Evolutionary conservation across 1,140 invertebrate species (phyloP), one percentile per base, ranked within the genome.

Genomic region (Carposina sasakii): DNA sequence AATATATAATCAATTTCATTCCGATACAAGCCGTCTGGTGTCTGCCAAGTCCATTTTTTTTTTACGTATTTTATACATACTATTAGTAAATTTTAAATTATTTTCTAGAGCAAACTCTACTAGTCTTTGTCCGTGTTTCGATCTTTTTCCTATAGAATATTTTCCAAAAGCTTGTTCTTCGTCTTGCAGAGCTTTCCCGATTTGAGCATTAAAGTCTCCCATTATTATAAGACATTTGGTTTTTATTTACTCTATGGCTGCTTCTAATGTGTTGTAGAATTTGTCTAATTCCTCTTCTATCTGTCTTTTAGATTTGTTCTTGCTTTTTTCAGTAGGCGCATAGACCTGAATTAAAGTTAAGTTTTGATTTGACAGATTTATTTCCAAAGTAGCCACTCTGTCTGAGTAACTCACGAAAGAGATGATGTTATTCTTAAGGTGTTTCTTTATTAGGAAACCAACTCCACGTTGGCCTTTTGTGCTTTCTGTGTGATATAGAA

Each of bases 131-230:
- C 54, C 60, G 17, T 64, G 63, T 8, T 61, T 31, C n/a, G 55
- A 63, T 24, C 62, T 54, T 48, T 54, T 61, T 13, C 55, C 57
- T 20, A 22, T 55, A 34, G 45, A 47, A 20, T 56, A 54, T 12
- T 30, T 43, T 47, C 57, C 60, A 30, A 66, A 13, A 26, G 66
- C 43, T 28, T 54, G 42, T 2, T 57, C 56, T 58, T 59, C 63
- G 5, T 43, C 20, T 13, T 21, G 48, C 24, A 12, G 16, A 43
- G 47, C 51, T n/a, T 40, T 24, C 8, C 57, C 56, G 8, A 60
- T 56, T 56, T 63, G 53, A 10, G 54, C 13, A 46, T 65, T 69
- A 28, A 60, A 65, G 16, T 63, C 60, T 47, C 57, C 66, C 22
- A 64, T 54, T 31, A 64, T 23, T 17, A 62, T 61, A n/a, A n/a